Evolutionary conservation across 2,113 vertebrate genomes (phyloP).

Genomic region (Chlorodrepanis virens): DNA sequence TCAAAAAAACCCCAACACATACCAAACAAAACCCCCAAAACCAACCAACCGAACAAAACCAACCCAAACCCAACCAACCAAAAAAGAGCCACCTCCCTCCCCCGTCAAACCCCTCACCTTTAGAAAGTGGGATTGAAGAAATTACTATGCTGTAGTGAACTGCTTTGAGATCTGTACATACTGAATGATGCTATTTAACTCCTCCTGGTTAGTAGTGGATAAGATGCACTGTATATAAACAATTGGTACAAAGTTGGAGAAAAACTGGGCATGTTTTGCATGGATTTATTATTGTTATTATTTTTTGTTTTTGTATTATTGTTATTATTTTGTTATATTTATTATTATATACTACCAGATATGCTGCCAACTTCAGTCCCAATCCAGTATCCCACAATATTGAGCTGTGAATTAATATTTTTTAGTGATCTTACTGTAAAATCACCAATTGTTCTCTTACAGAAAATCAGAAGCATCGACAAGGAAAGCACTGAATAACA

Average conservation of each 20-base stretch:
- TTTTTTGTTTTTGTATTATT: no score
- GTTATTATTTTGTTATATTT: no score
- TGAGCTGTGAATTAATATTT: not conserved
- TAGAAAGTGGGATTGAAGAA: not conserved
- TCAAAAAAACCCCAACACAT: not conserved
- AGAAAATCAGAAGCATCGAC: not conserved
- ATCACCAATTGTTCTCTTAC: not conserved
- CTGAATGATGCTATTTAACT: not conserved
- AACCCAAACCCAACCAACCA: not conserved
- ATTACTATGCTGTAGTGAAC: not conserved
- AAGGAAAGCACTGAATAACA: not conserved
- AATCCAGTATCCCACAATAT: not conserved
- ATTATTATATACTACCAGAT: not conserved
- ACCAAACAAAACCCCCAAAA: not conserved
- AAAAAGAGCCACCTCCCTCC: not conserved
- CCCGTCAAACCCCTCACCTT: not conserved
- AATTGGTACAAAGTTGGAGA: not conserved
- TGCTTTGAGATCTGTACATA: not conserved
- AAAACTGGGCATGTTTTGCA: not conserved
- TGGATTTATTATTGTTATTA: not conserved
- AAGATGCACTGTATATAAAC: not conserved
- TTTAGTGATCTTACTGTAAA: not conserved
- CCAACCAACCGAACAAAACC: not conserved
- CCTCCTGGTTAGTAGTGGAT: not conserved
- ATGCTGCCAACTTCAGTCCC: not conserved